Evolutionary conservation across 2,888 invertebrate species (phyloP).

Genomic region (Lobophora halterata): DNA sequence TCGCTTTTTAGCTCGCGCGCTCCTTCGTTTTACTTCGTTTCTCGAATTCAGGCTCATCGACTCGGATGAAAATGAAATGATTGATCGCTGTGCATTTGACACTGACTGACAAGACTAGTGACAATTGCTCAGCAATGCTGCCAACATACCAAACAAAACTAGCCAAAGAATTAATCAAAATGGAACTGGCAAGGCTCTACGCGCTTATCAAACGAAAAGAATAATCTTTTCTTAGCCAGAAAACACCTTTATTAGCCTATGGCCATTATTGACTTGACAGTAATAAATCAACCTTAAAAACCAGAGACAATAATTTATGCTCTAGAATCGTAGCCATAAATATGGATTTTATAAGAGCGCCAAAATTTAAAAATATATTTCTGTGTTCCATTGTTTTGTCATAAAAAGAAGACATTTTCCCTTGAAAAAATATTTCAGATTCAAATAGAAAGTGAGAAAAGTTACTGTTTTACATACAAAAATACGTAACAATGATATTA

Average conservation of each 20-base stretch:
- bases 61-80: constrained; percentile 5
- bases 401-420: constrained; percentile 18
- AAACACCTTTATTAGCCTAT: too few relatives aligned
- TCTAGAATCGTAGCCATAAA: too few relatives aligned
- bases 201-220: too few relatives aligned
- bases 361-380: constrained; percentile 42
- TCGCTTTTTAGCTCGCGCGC: constrained; percentile 39
- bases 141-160: too few relatives aligned
- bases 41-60: constrained; percentile 9
- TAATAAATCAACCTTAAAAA: neutral
- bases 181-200: too few relatives aligned
- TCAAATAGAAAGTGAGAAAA: constrained; percentile 9
- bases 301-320: constrained; percentile 24
- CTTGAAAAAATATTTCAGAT: constrained; percentile 27
- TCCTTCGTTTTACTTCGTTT: constrained; percentile 35
- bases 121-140: too few relatives aligned
- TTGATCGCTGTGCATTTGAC: constrained; percentile 10
- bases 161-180: too few relatives aligned
- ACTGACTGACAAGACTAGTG: constrained; percentile 7
- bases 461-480: constrained; percentile 17
- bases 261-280: too few relatives aligned
- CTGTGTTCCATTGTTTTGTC: constrained; percentile 40
- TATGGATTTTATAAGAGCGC: constrained; percentile 29
- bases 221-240: too few relatives aligned
- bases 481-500: constrained; percentile 38